These are phyloP conservation scores for Pterophyllum scalare DNA, from an alignment of 2,113 vertebrate species.

Conservation along the genomic window DNA sequence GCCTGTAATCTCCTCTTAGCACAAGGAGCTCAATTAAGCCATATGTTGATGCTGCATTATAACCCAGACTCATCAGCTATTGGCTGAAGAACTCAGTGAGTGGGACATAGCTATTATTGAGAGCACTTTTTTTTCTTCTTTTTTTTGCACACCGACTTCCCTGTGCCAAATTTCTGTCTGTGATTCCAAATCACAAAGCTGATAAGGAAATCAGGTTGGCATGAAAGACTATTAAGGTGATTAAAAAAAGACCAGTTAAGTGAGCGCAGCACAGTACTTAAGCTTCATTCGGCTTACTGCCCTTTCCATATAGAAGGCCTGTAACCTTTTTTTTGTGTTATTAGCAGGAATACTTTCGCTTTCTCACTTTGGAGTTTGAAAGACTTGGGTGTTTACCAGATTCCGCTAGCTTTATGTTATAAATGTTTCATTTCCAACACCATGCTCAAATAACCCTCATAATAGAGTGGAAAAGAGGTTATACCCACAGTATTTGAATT, in stretches of 20 bases:
- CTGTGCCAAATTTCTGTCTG: constrained; percentile 21
- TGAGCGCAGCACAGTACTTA: background rate
- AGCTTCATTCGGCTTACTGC: background rate
- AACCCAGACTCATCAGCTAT: constrained; percentile 56
- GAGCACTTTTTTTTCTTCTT: background rate
- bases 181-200: constrained; percentile 32
- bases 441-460: background rate
- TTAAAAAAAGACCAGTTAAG: background rate
- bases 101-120: constrained; percentile 11
- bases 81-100: constrained; percentile 49
- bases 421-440: background rate
- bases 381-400: background rate
- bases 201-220: constrained; percentile 35
- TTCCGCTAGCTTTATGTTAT: background rate
- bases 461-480: constrained; percentile 3
- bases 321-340: constrained; percentile 1
- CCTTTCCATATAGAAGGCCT: background rate
- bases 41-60: constrained; percentile 58
- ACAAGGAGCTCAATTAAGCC: constrained; percentile 66
- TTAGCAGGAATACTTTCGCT: background rate
- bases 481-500: constrained; percentile 4
- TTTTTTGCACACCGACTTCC: constrained; percentile 25
- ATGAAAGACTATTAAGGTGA: constrained; percentile 13
- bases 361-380: background rate
- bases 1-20: constrained; percentile 68